Base-by-base conservation (phyloP, 2,113 vertebrate genomes). In the Takifugu flavidus region DNA sequence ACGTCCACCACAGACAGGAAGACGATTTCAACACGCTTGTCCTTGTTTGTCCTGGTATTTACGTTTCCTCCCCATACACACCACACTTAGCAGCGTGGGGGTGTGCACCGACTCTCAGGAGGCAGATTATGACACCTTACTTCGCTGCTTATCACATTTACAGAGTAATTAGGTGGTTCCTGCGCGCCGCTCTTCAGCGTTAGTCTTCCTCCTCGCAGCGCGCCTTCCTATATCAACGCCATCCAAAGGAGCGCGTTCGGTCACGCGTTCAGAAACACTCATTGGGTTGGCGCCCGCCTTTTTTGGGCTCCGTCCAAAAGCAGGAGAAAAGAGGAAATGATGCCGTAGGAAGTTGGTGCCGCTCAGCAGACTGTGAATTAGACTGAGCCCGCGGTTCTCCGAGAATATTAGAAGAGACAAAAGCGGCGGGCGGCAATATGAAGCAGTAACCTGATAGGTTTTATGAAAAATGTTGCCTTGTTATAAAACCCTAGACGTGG, bases 241-340 rank as follows among this genome's bases (percentile, higher is more conserved):
- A 20, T 79, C 77, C 57, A 75, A 80, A 80, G 63, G 20, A 73
- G 72, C 67, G 78, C 63, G 45, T 77, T 85, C 77, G 78, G 72
- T 83, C 67, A 72, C 82, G 81, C 65, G 73, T 59, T 67, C 34
- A 67, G 25, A 62, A 60, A 46, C 65, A 31, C 66, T 72, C 59
- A 54, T 67, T 77, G 74, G 74, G 60, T 65, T 71, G 51, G 12
- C 44, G 73, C 65, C 68, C 75, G 62, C 42, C 1, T 49, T 72
- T 45, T 42, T 53, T 87, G 80, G 80, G 52, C 28, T 46, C 31
- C 39, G 29, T 79, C 85, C 78, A 83, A 81, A 57, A 76, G 62
- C 63, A 20, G 20, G 20, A 20, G 20, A 20, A 20, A 73, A 74
- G 49, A 55, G 67, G 63, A 55, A 71, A 72, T 85, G 45, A 67